Evolutionary conservation across 2,113 vertebrate genomes (phyloP).

Genomic region (Neoarius graeffei): DNA sequence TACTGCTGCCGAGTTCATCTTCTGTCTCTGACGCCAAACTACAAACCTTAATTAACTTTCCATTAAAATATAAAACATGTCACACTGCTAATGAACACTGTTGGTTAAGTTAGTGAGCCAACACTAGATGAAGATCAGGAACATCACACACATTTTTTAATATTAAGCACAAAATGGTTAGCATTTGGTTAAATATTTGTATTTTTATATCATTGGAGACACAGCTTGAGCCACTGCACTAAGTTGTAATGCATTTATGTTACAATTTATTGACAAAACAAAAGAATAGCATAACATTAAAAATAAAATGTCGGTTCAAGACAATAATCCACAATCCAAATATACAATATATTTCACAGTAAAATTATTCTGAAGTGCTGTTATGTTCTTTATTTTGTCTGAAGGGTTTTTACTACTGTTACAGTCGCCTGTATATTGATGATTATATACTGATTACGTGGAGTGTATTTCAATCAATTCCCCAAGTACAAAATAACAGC

Average conservation of each 20-base stretch:
- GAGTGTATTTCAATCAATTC: constrained; percentile 1
- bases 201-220: not conserved
- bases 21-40: not conserved
- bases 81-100: not conserved
- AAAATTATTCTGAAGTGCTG: not conserved
- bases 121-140: not conserved
- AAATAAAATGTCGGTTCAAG: not conserved
- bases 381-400: not conserved
- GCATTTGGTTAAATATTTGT: not conserved
- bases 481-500: constrained; percentile 32
- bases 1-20: not conserved
- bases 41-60: not conserved
- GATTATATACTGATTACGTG: constrained; percentile 16
- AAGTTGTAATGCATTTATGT: not conserved
- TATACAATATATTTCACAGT: not conserved
- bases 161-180: not conserved
- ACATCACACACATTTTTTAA: not conserved
- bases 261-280: not conserved
- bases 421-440: not conserved
- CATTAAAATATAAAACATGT: not conserved
- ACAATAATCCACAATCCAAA: not conserved
- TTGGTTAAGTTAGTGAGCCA: not conserved
- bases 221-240: not conserved
- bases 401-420: not conserved
- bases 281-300: not conserved